Percentiles rank a stretch among this genome's conserved stretches.
Conservation (phyloP, 2,113 vertebrate genomes). For the Mormyrus iriodes region DNA sequence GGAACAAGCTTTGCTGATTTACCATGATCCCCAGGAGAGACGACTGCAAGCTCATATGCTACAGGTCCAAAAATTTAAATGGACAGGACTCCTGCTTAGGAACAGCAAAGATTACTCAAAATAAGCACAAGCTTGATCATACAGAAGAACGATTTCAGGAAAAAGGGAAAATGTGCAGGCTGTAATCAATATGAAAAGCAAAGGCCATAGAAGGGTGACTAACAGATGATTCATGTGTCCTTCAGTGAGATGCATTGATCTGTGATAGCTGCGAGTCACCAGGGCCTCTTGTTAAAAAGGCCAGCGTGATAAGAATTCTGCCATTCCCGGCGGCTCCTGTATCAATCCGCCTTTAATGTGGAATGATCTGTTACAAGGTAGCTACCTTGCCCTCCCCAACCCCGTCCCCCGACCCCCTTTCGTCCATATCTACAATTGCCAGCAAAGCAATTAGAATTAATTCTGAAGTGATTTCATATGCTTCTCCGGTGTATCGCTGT, state of each 20-base stretch:
- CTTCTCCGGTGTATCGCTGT: background rate
- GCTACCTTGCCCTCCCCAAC: background rate
- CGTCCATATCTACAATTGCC: background rate
- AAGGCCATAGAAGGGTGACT: constrained; percentile 14
- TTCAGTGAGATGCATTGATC: constrained; percentile 30
- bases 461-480: background rate
- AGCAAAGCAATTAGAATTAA: constrained; percentile 2
- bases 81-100: background rate
- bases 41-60: background rate
- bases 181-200: constrained; percentile 29
- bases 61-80: background rate
- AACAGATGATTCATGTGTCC: constrained; percentile 25
- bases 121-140: background rate
- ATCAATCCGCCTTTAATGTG: background rate
- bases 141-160: background rate
- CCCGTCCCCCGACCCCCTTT: background rate
- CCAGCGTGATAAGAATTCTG: constrained; percentile 17
- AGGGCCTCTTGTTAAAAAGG: constrained; percentile 27
- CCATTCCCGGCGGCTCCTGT: constrained; percentile 6
- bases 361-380: constrained; percentile 11
- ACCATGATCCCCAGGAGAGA: background rate
- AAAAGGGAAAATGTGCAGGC: background rate
- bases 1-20: background rate
- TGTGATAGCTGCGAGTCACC: constrained; percentile 21
- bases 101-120: background rate